Evolutionary conservation across 2,797 vertebrate genomes (phyloP), one percentile per base, ranked within the genome.

Genomic region (Poeciliopsis presidionis): DNA sequence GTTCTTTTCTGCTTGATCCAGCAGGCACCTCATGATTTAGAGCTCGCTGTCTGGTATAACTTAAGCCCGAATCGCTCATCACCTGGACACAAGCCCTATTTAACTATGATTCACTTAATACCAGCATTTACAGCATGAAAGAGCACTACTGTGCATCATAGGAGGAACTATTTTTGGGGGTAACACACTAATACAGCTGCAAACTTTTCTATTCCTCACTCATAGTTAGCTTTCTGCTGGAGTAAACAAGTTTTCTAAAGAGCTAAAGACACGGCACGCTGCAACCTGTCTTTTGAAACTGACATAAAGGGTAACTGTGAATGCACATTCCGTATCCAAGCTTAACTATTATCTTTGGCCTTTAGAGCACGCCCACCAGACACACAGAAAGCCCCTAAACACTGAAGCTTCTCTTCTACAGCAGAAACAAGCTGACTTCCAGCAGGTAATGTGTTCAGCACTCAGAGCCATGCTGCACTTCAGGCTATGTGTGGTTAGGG

Each of bases 221-320:
- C 59, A 63, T 30, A 78, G n/a, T 1, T 30, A 51, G 20, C 28
- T 75, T 46, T 53, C 46, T 77, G 5, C 0, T 20, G 80, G 13
- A 22, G 70, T 83, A 84, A 91, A 86, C 83, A 89, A 76, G 77
- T 83, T 91, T 53, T 3, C 43, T 41, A 22, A 70, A 49, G 47
- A 83, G 74, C 33, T 65, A 22, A 73, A 63, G 57, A 55, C 22
- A 78, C 70, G 77, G 86, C 92, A 93, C 82, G 94, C 90, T 74
- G 5, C 76, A 79, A 88, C 93, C 59, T 89, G 94, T 88, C 84
- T 49, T 75, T 46, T 74, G 51, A 46, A 67, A 65, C 33, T 74
- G 49, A 84, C 76, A 80, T 36, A 65, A 81, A 85, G 79, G 53
- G 59, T 74, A 45, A 83, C 30, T 76, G 61, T 74, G 61, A 78